Evolutionary conservation across 2,888 invertebrate species (phyloP), one percentile per base, ranked within the genome.

Genomic region (Calameuta idolon): DNA sequence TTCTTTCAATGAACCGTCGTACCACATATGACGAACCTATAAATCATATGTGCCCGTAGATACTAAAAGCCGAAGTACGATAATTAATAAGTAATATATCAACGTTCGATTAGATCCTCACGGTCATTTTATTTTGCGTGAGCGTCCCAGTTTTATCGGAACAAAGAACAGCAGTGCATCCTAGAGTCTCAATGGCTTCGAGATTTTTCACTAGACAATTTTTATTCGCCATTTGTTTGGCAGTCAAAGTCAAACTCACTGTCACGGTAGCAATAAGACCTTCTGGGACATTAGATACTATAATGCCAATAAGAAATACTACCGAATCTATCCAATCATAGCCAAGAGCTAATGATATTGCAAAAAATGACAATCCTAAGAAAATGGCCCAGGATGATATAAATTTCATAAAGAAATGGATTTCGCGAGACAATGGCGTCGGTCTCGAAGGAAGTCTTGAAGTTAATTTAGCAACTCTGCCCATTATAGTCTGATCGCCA

Each of bases 81-180:
- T n/a, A 74, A 55, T 74, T 74, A 34, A 30, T 35, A 35, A 37
- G 34, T 74, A 3, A 69, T 71, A 55, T 15, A 71, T 69, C 30
- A 75, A 76, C n/a, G 5, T 37, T 76, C 11, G 31, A 12, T 75
- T 34, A 68, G 55, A 77, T 23, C 31, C 95, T 94, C 1, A 96
- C 95, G 11, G 94, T 94, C 96, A 96, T 93, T 87, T 92, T 90
- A 89, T 95, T 96, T 90, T 95, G 94, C 1, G 96, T 96, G 76
- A 96, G 92, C 12, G 96, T 96, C 35, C 96, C 96, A 30, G 96
- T 96, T 92, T 96, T 96, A 89, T 96, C 96, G 1, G 96, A 96
- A 91, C 96, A 96, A 89, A 96, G 96, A 86, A 95, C 95, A 0
- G 96, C 95, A 1, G 96, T 96, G 4, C 96, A 96, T 4, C 96